These are phyloP conservation scores for Periophthalmodon schlosseri DNA, from an alignment of 2,113 vertebrate species.

Conservation along the genomic window DNA sequence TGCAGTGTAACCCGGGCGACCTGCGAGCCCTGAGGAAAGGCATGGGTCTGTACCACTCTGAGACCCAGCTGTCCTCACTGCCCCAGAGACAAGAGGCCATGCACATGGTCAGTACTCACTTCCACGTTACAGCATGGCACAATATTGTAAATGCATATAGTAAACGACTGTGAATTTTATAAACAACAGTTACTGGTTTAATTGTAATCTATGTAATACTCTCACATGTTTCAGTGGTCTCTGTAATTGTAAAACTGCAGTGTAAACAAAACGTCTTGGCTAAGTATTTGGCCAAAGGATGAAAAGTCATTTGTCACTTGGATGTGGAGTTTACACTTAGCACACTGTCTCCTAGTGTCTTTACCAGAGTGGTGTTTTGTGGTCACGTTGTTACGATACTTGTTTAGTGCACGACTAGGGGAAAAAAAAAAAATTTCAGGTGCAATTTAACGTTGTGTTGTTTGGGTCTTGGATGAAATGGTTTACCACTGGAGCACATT, in stretches of 20 bases:
- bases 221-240: neutral
- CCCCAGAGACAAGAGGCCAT: slow-evolving; percentile 87
- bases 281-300: neutral
- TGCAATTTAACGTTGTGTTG: neutral
- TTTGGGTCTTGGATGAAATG: no score
- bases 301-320: neutral
- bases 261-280: neutral
- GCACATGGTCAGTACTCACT: slow-evolving; percentile 83
- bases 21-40: slow-evolving; percentile 89
- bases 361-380: neutral
- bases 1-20: slow-evolving; percentile 86
- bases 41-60: slow-evolving; percentile 89
- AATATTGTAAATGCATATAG: no score
- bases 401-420: neutral
- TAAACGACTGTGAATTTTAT: neutral
- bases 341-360: slow-evolving; percentile 40
- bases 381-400: neutral
- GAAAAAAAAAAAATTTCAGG: neutral
- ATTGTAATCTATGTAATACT: neutral
- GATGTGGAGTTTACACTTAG: neutral
- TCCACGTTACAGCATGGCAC: neutral
- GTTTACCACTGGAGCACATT: no score
- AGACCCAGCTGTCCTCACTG: slow-evolving; percentile 90
- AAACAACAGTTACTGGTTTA: neutral
- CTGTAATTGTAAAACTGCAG: neutral